Conservation (phyloP, 2,888 invertebrate species). For the Amblyteles armatorius region DNA sequence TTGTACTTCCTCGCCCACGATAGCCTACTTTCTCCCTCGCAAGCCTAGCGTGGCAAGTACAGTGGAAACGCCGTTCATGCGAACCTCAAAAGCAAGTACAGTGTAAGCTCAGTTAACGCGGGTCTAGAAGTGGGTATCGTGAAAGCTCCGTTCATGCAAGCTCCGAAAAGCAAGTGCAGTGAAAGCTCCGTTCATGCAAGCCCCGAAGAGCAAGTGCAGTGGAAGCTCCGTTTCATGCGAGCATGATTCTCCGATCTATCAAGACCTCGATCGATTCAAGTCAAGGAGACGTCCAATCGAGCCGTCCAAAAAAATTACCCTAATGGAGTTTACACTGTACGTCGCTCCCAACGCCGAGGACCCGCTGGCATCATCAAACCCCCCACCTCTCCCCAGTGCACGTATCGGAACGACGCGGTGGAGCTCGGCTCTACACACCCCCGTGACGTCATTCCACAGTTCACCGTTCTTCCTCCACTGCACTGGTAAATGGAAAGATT, state of each 20-base stretch:
- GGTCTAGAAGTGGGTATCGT: too few species aligned
- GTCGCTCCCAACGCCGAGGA: background rate
- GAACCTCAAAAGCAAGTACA: background rate
- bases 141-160: too few species aligned
- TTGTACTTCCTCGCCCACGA: background rate
- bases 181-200: background rate
- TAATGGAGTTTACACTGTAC: background rate
- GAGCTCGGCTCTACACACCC: conserved; percentile 35
- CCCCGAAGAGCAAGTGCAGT: too few species aligned
- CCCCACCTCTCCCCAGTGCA: background rate
- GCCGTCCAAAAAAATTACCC: background rate
- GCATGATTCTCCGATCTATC: too few species aligned
- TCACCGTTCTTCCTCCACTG: conserved; percentile 27
- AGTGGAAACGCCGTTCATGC: background rate
- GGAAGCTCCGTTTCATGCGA: too few species aligned
- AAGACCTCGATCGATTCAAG: background rate
- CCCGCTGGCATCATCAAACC: background rate
- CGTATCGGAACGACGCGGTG: background rate
- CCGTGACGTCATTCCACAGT: conserved; percentile 66
- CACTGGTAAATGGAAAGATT: conserved; percentile 23
- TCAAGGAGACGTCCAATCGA: background rate
- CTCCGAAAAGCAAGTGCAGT: background rate
- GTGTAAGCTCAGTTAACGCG: too few species aligned
- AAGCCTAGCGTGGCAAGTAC: background rate
- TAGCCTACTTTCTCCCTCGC: background rate